Evolutionary conservation across 2,113 vertebrate species (phyloP).

Genomic region (Pampusana beccarii): DNA sequence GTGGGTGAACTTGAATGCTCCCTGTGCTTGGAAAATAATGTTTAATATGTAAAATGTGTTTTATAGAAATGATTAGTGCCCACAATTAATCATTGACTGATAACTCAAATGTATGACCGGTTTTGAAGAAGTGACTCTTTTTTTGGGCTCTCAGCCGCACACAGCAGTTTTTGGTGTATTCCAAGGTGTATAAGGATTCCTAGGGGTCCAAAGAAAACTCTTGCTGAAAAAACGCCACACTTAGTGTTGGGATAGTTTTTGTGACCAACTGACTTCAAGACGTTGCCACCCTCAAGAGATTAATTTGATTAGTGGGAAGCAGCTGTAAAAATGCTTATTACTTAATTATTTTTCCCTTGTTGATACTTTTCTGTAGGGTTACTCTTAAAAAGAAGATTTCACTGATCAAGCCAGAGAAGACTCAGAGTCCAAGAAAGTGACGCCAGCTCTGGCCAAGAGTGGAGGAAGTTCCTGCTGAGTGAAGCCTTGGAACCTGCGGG

Average conservation of each 20-base stretch:
- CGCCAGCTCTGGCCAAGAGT: constrained; percentile 32
- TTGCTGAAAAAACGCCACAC: background rate
- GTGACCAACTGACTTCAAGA: background rate
- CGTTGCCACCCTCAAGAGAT: rapidly evolving
- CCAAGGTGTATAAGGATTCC: rapidly evolving
- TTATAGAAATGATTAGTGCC: background rate
- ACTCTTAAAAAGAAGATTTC: constrained; percentile 72
- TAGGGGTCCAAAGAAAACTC: background rate
- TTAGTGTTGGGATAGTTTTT: rapidly evolving
- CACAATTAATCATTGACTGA: background rate
- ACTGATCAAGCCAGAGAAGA: constrained; percentile 64
- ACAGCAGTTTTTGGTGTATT: background rate
- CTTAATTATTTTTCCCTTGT: background rate
- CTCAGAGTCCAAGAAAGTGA: constrained; percentile 33
- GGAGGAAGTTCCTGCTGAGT: constrained; percentile 34
- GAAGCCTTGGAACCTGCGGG: background rate
- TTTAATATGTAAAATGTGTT: background rate
- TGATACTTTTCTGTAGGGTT: constrained; percentile 33
- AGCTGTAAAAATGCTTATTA: background rate
- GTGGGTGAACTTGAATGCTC: constrained; percentile 64
- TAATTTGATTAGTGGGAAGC: rapidly evolving
- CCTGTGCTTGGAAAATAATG: background rate
- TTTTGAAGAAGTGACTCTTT: background rate
- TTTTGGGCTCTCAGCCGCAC: background rate
- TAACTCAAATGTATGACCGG: rapidly evolving